Conservation (phyloP, 53 echinoderm and acorn worm genomes). For the Mesocentrotus franciscanus region DNA sequence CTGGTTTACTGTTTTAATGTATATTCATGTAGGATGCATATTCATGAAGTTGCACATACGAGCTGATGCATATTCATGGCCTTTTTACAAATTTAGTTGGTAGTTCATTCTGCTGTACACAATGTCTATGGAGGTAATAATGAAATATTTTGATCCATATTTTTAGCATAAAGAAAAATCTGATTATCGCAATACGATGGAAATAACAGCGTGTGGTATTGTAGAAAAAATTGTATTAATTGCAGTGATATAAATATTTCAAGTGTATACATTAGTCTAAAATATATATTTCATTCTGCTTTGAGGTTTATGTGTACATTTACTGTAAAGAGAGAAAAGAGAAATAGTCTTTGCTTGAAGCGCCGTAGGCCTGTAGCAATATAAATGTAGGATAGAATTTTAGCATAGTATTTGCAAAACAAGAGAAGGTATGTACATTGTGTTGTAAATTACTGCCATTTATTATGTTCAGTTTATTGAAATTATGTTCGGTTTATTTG, state of each 20-base stretch:
- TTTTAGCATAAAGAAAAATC: background rate
- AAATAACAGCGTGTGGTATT: background rate
- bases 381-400: background rate
- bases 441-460: constrained; percentile 61
- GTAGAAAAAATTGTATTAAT: background rate
- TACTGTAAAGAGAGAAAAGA: constrained; percentile 46
- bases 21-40: constrained; percentile 9
- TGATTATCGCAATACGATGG: background rate
- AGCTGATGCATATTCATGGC: constrained; percentile 35
- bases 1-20: background rate
- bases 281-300: constrained; percentile 26
- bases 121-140: background rate
- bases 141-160: background rate
- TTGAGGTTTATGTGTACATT: constrained; percentile 34
- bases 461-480: too few relatives aligned
- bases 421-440: constrained; percentile 30
- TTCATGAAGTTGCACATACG: background rate
- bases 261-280: constrained; percentile 57
- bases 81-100: background rate
- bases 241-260: too few relatives aligned
- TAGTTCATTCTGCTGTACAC: background rate
- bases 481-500: background rate
- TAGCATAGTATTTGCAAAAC: background rate
- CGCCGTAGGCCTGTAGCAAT: background rate
- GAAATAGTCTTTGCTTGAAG: background rate